Base-by-base conservation (phyloP, 1,140 invertebrate genomes). In the Aphidius ervi region DNA sequence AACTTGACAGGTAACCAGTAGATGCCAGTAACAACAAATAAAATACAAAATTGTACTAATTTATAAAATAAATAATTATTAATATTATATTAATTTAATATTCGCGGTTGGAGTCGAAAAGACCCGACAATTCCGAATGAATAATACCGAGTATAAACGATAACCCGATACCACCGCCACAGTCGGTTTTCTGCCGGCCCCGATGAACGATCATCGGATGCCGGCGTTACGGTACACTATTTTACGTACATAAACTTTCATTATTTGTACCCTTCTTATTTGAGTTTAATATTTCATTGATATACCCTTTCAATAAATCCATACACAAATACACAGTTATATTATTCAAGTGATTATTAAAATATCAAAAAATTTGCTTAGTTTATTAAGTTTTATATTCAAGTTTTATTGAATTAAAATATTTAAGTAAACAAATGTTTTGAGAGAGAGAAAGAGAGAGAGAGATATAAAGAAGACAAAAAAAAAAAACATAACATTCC, bases 141-240 rank as follows among this genome's bases (percentile, higher is more conserved):
- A 16, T 16, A 16, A 16, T 16, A 16, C 16, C 16, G 16, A 16
- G 16, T 16, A 16, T 16, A 16, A 16, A 16, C 16, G 16, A 31
- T 31, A 31, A 31, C 2, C 23, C 23, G 23, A 31, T 31, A 31
- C 4, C 2, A 31, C 23, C 23, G 23, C 23, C 23, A 31, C 52
- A 54, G 52, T 54, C 52, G 52, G 52, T 54, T 42, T 39, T 42
- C 9, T 40, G 52, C 52, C 52, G 52, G 52, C 52, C 52, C 52
- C 52, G 52, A 54, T 54, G 52, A 5, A 54, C n/a, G 52, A 54
- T 54, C 52, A 54, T 54, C 52, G 52, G 52, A n/a, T 54, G 52
- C 40, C 52, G 39, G 40, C 52, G 40, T 54, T 6, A 42, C 52
- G 52, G 6, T 39, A 54, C 5, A 10, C 10, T n/a, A 4, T 9